Evolutionary conservation across 2,113 vertebrate species (phyloP), one percentile per base, ranked within the genome.

Genomic region (Cynoglossus semilaevis): DNA sequence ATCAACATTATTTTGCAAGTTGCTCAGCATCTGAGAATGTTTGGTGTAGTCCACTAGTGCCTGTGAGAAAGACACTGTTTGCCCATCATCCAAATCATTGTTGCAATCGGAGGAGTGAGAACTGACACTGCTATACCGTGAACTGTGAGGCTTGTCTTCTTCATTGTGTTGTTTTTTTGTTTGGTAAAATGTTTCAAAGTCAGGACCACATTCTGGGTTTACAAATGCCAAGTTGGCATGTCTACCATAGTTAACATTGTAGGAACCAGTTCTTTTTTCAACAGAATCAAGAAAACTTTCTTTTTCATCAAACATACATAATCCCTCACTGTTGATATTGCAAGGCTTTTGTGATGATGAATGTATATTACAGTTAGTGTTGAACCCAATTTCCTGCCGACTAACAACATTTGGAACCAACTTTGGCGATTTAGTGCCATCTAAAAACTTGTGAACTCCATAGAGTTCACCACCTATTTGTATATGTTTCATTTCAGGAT

Each of bases 1-100:
- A 0, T 91, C 92, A 46, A 87, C 83, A 14, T 79, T 83, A 76
- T 91, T 87, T 0, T 94, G 93, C 58, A 95, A 92, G 84, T 92
- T 91, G 40, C 92, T 90, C 55, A 95, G 93, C 55, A 95, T 89
- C 46, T 92, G 90, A 22, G 93, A 87, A 5, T 90, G 92, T 87
- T 94, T 94, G 17, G 93, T 93, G 1, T 96, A 99, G 77, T 97
- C 93, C 48, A 93, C 94, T 15, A 98, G 87, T 0, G 96, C 95
- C 67, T 99, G 95, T 0, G 96, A 98, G 83, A 97, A 99, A 85
- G 88, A 94, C 18, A 98, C 93, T 0, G 94, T 90, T 0, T 92
- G 92, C 56, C 93, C 94, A 0, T 92, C 90, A 40, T 96, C 93
- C 1, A 69, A 9, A 22, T 83, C 80, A 9, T 5, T 54, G 44